phyloP scores from a whole-genome alignment of 92 coral and sea anemone genomes.

The Heliopora coerulea region DNA sequence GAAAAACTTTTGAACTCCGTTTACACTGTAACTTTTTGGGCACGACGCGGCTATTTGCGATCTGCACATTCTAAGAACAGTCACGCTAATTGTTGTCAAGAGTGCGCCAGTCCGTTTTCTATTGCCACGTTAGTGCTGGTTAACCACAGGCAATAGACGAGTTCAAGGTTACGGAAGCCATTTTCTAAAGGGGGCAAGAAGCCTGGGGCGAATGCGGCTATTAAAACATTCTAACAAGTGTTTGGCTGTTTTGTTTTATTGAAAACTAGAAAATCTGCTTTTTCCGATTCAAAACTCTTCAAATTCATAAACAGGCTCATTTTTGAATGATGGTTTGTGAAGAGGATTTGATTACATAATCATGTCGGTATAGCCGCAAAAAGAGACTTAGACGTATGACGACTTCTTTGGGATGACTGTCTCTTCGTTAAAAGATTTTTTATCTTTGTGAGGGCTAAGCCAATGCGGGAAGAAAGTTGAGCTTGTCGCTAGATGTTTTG shows the following conservation, averaged over 20 bases:
- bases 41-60: too few relatives aligned
- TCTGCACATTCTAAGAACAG: too few relatives aligned
- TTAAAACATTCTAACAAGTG: neutral
- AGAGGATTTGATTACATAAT: neutral
- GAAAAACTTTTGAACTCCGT: too few relatives aligned
- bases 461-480: slow-evolving; percentile 26
- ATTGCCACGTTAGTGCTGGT: too few relatives aligned
- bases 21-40: too few relatives aligned
- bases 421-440: slow-evolving; percentile 14
- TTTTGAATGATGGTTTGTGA: neutral
- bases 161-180: neutral
- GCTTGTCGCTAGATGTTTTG: too few relatives aligned
- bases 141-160: too few relatives aligned
- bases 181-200: neutral
- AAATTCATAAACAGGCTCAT: neutral
- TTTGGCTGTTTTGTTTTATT: neutral
- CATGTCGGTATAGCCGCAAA: slow-evolving; percentile 37
- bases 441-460: slow-evolving; percentile 17
- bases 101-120: too few relatives aligned
- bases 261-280: neutral
- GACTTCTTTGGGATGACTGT: slow-evolving; percentile 23
- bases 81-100: too few relatives aligned
- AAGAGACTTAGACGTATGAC: too few relatives aligned
- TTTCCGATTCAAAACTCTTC: neutral
- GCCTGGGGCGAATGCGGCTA: neutral